phyloP scores from a whole-genome alignment of 2,113 vertebrate genomes.

The Gnathonemus echidnorhynchus region DNA sequence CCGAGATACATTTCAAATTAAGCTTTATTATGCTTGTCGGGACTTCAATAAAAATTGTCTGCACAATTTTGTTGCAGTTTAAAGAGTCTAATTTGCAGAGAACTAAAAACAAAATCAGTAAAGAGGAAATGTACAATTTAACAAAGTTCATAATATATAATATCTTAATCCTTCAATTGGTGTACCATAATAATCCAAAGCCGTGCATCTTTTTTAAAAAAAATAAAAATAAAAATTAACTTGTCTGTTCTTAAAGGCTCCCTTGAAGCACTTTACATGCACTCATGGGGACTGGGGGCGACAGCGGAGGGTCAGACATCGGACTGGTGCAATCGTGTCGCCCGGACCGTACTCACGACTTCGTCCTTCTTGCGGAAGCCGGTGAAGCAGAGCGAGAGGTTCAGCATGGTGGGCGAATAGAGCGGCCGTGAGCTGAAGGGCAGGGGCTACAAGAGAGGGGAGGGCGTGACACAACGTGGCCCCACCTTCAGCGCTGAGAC shows the following conservation, averaged over 20 bases:
- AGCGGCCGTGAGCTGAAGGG: constrained; percentile 86
- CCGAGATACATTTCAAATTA: background rate
- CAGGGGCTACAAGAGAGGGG: constrained; percentile 61
- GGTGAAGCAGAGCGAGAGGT: constrained; percentile 88
- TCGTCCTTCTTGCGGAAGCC: constrained; percentile 93
- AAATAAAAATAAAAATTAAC: background rate
- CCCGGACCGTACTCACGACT: constrained; percentile 72
- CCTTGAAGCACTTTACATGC: background rate
- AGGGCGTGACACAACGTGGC: too few relatives aligned
- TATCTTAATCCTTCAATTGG: background rate
- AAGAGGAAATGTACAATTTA: background rate
- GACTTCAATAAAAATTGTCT: background rate
- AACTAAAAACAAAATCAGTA: background rate
- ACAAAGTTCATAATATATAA: too few relatives aligned
- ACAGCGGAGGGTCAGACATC: background rate
- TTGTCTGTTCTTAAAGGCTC: background rate
- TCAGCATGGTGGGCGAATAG: constrained; percentile 84
- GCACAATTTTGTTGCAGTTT: background rate
- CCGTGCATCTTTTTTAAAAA: background rate
- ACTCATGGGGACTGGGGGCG: background rate
- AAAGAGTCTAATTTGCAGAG: background rate
- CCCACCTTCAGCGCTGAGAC: background rate
- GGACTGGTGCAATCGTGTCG: background rate
- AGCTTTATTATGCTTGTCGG: background rate
- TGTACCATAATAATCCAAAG: background rate